Evolutionary conservation across 2,888 invertebrate genomes (phyloP).

Genomic region (Ectropis crepuscularia): DNA sequence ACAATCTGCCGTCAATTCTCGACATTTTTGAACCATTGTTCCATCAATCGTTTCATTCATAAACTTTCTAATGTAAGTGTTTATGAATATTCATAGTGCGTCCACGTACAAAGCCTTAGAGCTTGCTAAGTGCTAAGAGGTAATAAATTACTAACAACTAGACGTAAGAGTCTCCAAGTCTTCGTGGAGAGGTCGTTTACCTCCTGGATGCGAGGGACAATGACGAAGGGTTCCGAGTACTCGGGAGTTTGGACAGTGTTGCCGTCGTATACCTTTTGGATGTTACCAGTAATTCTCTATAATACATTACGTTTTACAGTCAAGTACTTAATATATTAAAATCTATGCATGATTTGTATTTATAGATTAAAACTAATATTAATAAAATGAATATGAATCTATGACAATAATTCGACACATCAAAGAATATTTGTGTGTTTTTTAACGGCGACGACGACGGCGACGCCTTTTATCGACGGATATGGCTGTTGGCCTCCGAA

Average conservation of each 20-base stretch:
- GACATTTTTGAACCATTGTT: not conserved
- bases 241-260: conserved; percentile 19
- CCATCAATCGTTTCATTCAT: conserved; percentile 7
- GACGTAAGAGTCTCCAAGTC: conserved; percentile 61
- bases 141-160: conserved; percentile 63
- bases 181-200: conserved; percentile 59
- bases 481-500: too few relatives aligned
- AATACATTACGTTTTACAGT: not conserved
- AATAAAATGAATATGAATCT: too few relatives aligned
- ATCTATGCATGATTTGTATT: too few relatives aligned
- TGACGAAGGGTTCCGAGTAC: conserved; percentile 31
- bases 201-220: conserved; percentile 68
- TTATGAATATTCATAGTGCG: conserved; percentile 21
- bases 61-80: conserved; percentile 24
- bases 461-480: too few relatives aligned
- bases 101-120: conserved; percentile 32
- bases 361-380: too few relatives aligned
- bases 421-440: too few relatives aligned
- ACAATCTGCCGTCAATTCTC: not conserved
- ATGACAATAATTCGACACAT: too few relatives aligned
- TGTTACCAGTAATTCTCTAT: too few relatives aligned
- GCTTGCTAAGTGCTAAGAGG: conserved; percentile 43
- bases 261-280: conserved; percentile 1
- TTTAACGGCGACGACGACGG: too few relatives aligned
- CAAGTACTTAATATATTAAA: too few relatives aligned